These are phyloP conservation scores for Notothenia coriiceps DNA, from an alignment of 2,113 vertebrate species.

Conservation along the genomic window DNA sequence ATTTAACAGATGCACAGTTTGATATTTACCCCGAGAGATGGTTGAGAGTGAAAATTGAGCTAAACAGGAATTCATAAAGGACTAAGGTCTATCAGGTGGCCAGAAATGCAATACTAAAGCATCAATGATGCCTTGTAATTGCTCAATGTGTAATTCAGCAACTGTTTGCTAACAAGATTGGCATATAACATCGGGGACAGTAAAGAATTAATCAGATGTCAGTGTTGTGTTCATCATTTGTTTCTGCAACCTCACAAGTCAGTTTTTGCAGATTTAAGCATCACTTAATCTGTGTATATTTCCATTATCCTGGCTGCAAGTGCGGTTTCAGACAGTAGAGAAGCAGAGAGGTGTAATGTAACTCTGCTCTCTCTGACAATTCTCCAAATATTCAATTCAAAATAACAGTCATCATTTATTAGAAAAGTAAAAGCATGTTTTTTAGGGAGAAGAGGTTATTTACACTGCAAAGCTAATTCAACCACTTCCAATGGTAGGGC, in stretches of 20 bases:
- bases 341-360: no score
- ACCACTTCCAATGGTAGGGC: not conserved
- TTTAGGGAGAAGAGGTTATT: not conserved
- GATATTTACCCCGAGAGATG: not conserved
- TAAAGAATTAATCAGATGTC: not conserved
- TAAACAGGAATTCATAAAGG: not conserved
- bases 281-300: no score
- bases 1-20: not conserved
- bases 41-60: not conserved
- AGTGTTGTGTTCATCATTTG: not conserved
- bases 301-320: no score
- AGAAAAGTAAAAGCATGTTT: not conserved
- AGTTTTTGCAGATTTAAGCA: not conserved
- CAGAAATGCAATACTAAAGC: not conserved
- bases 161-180: not conserved
- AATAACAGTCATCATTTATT: not conserved
- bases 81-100: not conserved
- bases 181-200: no score
- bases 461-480: not conserved
- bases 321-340: no score
- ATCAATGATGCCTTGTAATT: not conserved
- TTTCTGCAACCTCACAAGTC: not conserved
- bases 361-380: no score
- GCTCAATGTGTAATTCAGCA: not conserved
- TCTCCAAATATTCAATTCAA: no score